Conservation (phyloP, 2,888 invertebrate genomes). For the Eristalis arbustorum region DNA sequence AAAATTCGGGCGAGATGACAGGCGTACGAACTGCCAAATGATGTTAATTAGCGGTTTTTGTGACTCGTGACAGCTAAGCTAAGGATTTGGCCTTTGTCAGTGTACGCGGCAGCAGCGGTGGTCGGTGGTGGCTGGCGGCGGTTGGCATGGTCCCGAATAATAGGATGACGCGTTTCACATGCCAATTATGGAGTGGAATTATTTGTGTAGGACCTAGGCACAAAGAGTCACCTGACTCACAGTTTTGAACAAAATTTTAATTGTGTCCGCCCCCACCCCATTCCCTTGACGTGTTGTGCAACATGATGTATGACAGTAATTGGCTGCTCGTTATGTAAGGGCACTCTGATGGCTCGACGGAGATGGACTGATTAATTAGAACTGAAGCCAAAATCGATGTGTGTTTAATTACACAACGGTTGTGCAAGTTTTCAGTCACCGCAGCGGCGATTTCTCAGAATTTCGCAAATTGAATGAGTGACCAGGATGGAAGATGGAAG, state of each 20-base stretch:
- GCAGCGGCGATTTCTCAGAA: no score
- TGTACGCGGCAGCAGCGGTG: not conserved
- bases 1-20: not conserved
- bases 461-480: no score
- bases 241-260: not conserved
- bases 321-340: not conserved
- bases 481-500: no score
- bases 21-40: not conserved
- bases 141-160: not conserved
- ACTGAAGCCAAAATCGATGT: not conserved
- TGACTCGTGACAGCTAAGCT: not conserved
- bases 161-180: not conserved
- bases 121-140: not conserved
- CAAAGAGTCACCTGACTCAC: not conserved
- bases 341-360: not conserved
- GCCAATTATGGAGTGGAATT: not conserved
- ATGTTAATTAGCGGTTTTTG: conserved; percentile 5
- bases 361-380: not conserved
- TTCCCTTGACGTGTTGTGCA: not conserved
- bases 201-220: not conserved
- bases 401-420: no score
- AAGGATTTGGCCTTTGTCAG: not conserved
- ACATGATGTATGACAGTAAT: not conserved
- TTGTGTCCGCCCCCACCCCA: not conserved
- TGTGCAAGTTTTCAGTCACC: no score